Evolutionary conservation across 2,113 vertebrate species (phyloP).

Genomic region (Plecturocebus donacophilus): DNA sequence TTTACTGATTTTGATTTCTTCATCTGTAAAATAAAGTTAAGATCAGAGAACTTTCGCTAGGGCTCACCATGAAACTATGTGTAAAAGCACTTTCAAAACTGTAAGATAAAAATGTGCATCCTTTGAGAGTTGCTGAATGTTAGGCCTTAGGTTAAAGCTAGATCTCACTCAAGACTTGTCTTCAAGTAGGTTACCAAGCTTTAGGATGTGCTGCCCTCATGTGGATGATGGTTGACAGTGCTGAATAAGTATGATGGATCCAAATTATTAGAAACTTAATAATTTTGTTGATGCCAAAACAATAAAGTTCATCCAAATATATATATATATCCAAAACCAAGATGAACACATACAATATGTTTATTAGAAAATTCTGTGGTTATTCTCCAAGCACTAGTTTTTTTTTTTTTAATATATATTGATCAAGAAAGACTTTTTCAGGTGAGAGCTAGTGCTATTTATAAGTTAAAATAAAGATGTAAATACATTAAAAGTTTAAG

Average conservation of each 20-base stretch:
- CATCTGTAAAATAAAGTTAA: background rate
- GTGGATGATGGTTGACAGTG: background rate
- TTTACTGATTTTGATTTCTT: background rate
- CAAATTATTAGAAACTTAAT: background rate
- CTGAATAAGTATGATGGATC: background rate
- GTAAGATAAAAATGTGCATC: background rate
- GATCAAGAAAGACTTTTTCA: background rate
- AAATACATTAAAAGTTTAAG: background rate
- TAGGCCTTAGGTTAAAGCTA: too few species aligned
- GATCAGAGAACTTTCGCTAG: background rate
- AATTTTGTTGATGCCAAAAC: background rate
- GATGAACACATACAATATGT: background rate
- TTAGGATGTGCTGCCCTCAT: conserved; percentile 8
- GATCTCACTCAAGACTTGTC: too few species aligned
- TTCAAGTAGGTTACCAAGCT: too few species aligned
- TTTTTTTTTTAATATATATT: background rate
- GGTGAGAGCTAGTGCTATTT: background rate
- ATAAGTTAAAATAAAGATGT: background rate
- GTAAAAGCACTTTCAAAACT: background rate
- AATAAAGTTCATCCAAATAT: background rate
- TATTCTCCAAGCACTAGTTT: background rate
- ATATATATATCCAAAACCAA: background rate
- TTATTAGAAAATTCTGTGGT: background rate
- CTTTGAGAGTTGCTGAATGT: too few species aligned
- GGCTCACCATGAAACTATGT: background rate